Conservation (phyloP, 2,888 invertebrate genomes). For the Coelinius sp. region DNA sequence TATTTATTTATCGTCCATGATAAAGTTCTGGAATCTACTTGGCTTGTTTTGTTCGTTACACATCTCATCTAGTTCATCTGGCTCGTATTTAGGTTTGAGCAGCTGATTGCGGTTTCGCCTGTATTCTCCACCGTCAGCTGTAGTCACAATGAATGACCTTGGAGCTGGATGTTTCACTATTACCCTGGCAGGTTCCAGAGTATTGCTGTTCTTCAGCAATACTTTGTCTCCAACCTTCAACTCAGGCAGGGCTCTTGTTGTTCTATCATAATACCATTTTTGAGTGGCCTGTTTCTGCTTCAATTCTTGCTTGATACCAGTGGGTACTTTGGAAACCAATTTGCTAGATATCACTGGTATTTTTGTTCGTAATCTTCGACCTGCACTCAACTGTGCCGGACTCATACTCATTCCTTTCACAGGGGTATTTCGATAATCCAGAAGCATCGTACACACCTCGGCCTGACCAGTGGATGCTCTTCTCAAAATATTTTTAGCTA, state of each 20-base stretch:
- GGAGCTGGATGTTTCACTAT: neutral
- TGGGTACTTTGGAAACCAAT: neutral
- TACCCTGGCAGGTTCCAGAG: neutral
- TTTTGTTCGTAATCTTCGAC: conserved; percentile 43
- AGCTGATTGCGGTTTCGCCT: conserved; percentile 28
- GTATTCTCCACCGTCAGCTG: neutral
- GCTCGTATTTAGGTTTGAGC: too few relatives aligned
- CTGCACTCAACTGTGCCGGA: conserved; percentile 47
- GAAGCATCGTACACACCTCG: conserved; percentile 43
- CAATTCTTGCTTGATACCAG: conserved; percentile 6
- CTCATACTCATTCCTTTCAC: conserved; percentile 44
- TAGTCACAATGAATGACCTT: neutral
- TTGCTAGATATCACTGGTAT: conserved; percentile 37
- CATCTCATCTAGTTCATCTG: too few relatives aligned
- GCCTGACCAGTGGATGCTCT: conserved; percentile 40
- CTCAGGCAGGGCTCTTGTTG: neutral
- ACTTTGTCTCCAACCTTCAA: neutral
- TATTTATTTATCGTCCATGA: too few relatives aligned
- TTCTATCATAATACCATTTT: conserved; percentile 28
- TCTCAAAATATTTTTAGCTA: conserved; percentile 50
- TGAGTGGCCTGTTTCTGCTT: conserved; percentile 9
- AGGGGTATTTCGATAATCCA: conserved; percentile 52
- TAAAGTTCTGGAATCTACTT: too few relatives aligned
- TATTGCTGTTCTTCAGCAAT: neutral
- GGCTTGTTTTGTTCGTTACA: too few relatives aligned